Conservation (phyloP, 2,113 vertebrate genomes). For the Paradoxurus hermaphroditus region DNA sequence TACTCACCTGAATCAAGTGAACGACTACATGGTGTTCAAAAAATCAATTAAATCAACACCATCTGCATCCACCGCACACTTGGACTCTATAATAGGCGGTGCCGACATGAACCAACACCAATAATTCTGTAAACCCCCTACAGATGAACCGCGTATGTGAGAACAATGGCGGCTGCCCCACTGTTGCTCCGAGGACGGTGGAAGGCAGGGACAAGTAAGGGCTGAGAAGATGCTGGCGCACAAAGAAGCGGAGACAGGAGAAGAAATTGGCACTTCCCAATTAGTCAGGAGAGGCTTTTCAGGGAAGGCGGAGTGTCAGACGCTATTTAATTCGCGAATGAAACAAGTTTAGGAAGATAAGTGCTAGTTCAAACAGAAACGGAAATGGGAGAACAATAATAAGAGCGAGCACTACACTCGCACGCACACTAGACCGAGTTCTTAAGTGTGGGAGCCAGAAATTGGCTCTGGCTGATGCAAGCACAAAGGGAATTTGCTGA, state of each 20-base stretch:
- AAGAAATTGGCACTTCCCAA: neutral
- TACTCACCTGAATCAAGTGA: neutral
- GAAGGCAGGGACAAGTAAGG: neutral
- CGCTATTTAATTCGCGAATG: neutral
- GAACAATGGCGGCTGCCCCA: neutral
- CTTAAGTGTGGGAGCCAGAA: conserved; percentile 21
- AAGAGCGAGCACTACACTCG: neutral
- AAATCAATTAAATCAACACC: neutral
- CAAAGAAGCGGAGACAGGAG: neutral
- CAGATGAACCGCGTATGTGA: neutral
- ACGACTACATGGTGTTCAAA: neutral
- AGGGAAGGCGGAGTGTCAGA: neutral
- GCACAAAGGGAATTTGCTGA: neutral
- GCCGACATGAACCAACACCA: neutral
- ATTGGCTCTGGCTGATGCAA: neutral
- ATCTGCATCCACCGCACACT: neutral
- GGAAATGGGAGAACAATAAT: neutral
- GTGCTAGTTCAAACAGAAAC: neutral
- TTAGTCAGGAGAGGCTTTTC: neutral
- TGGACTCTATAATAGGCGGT: neutral
- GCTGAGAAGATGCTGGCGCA: neutral
- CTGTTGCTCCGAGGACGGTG: neutral
- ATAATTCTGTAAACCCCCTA: neutral
- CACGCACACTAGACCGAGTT: neutral
- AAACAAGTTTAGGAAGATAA: conserved; percentile 37